Evolutionary conservation across 2,113 vertebrate species (phyloP), one percentile per base, ranked within the genome.

Genomic region (Piaya cayana): DNA sequence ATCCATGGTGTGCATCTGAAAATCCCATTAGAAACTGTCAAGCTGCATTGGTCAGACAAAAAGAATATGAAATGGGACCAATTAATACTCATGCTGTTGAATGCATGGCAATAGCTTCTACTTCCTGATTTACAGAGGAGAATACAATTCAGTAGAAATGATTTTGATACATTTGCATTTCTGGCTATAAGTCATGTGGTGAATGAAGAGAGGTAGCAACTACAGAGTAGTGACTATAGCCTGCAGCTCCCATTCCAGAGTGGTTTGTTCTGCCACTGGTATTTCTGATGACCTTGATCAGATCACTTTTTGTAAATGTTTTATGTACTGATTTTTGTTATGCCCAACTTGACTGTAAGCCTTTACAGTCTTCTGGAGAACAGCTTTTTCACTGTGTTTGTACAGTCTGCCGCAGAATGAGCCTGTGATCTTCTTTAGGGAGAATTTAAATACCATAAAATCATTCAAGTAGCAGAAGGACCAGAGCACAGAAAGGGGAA

Each of bases 41-140:
- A 97, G 94, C 96, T 93, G 94, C 92, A 97, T 96, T 98, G 97
- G 83, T 97, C 97, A 97, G 96, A 97, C 92, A 97, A 97, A 98
- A 94, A 93, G 95, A 96, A 93, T 84, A 97, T 93, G 87, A 96
- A 97, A 96, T 86, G 52, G 71, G 76, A 86, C 79, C 92, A 95
- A 95, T 95, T 96, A 95, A 94, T 90, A 90, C 26, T 1, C 65
- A 88, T 95, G 83, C 88, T 93, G 55, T 92, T 94, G 93, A 94
- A 78, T 91, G 94, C 76, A 77, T 94, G 74, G 89, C 83, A 84
- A 95, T 93, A 90, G 62, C 86, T 96, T 52, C 55, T 82, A 39
- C 42, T 52, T 79, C 70, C 90, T 91, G 88, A 92, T 95, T 94
- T 95, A 95, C 50, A 88, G 88, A 88, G 55, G 58, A 95, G 62